phyloP scores from a whole-genome alignment of 2,113 vertebrate genomes.

The pig (Sus scrofa) region T2T-Sscrofa CM000817.6:80569001-80569500 shows the following conservation, averaged over 20 bases:
- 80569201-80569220: not conserved
- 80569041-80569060: not conserved
- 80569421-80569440: not conserved
- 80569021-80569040: not conserved
- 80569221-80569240: not conserved
- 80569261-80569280: not conserved
- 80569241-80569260: not conserved
- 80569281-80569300: not conserved
- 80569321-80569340: not conserved
- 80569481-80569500: not conserved
- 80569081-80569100: fast-evolving
- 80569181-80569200: not conserved
- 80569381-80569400: not conserved
- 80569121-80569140: not conserved
- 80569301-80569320: not conserved
- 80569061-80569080: fast-evolving
- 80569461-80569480: not conserved
- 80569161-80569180: not conserved
- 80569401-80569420: not conserved
- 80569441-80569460: not conserved
- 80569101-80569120: not conserved
- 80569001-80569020: no score
- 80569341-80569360: not conserved
- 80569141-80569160: no score
- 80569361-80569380: no score